A percentile compares a stretch with the other conserved stretches of the same genome.
phyloP scores from a whole-genome alignment of 2,113 vertebrate genomes.

The Phylloscopus whistleri region DNA sequence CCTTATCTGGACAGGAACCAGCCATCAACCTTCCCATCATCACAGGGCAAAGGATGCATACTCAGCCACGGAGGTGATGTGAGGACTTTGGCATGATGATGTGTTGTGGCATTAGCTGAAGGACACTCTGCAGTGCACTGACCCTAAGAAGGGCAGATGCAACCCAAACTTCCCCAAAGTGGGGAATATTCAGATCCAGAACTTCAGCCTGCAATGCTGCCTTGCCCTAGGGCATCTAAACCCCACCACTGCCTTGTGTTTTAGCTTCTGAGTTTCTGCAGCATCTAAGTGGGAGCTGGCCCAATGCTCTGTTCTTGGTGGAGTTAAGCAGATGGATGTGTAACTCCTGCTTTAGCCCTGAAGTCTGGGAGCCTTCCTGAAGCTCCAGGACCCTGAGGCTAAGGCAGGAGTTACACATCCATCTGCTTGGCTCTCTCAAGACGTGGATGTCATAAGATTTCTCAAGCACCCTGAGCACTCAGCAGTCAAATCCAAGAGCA shows the following conservation, averaged over 20 bases:
- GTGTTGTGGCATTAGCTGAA: not conserved
- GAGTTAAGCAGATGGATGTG: not conserved
- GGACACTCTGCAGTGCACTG: not conserved
- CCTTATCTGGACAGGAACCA: not conserved
- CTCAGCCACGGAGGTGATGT: not conserved
- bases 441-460: not conserved
- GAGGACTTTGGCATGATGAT: not conserved
- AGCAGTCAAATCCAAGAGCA: not conserved
- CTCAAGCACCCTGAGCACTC: not conserved
- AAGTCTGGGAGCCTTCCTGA: not conserved
- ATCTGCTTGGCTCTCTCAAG: not conserved
- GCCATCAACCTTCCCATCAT: not conserved
- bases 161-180: not conserved
- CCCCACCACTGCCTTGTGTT: not conserved
- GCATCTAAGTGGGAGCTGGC: not conserved
- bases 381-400: not conserved
- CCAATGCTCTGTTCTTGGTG: not conserved
- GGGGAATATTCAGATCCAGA: not conserved
- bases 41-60: not conserved
- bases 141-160: not conserved
- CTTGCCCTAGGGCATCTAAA: not conserved
- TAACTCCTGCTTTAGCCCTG: not conserved
- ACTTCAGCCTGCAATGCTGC: not conserved
- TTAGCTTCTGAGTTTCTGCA: not conserved
- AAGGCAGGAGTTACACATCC: not conserved